Conservation (phyloP, 2,113 vertebrate genomes). For the Hydrochoerus hydrochaeris region DNA sequence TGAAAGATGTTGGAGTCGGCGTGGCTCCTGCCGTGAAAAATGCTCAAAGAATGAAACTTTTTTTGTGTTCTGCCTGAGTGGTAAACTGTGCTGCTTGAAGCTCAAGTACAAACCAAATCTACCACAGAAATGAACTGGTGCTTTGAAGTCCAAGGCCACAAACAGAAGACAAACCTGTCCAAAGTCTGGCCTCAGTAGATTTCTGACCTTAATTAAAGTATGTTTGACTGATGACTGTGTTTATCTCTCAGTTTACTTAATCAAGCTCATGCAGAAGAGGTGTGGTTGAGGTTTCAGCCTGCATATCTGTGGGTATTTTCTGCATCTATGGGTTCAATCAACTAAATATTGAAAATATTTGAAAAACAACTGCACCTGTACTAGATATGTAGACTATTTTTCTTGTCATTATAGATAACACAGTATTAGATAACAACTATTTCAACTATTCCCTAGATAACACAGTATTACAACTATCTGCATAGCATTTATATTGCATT, state of each 20-base stretch:
- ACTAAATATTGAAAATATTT: not conserved
- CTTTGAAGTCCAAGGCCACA: not conserved
- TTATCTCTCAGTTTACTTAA: not conserved
- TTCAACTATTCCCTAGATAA: not conserved
- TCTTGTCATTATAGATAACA: not conserved
- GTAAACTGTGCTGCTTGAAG: constrained; percentile 56
- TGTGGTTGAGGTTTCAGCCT: not conserved
- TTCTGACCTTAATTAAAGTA: constrained; percentile 61
- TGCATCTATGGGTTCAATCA: not conserved
- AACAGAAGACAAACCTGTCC: not conserved
- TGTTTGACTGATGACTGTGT: not conserved
- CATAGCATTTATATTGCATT: not conserved
- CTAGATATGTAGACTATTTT: not conserved
- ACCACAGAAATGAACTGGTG: fast-evolving
- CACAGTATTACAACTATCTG: not conserved
- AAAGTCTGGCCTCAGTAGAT: not conserved
- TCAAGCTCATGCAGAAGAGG: not conserved
- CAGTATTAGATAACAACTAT: too few species aligned
- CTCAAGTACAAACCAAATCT: not conserved
- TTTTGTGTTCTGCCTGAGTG: constrained; percentile 31
- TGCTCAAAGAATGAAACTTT: not conserved
- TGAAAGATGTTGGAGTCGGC: constrained; percentile 52
- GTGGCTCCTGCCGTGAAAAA: constrained; percentile 26
- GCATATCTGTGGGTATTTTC: not conserved
- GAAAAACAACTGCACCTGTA: not conserved